Conservation (phyloP, 2,113 vertebrate genomes). For the Xiphophorus couchianus region DNA sequence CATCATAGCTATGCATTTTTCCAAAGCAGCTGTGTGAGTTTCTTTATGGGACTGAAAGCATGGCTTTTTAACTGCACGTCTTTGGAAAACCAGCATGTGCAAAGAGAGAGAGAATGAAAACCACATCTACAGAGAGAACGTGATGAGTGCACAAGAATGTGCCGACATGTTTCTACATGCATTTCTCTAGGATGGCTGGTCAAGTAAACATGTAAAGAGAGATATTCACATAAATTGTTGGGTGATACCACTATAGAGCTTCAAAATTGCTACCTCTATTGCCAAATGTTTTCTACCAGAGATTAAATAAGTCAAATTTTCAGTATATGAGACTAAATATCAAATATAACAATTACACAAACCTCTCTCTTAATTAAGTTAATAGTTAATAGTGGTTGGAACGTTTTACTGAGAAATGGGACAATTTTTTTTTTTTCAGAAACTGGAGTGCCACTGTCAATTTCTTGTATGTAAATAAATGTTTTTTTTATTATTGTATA, state of each 20-base stretch:
- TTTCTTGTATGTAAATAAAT: no score
- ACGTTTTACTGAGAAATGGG: background rate
- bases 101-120: conserved; percentile 9
- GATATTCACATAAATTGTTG: background rate
- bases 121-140: conserved; percentile 4
- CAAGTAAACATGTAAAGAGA: conserved; percentile 12
- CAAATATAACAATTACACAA: background rate
- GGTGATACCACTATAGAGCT: background rate
- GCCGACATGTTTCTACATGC: background rate
- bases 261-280: background rate
- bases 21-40: conserved; percentile 29
- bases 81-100: conserved; percentile 2
- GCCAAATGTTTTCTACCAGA: background rate
- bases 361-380: no score
- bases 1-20: conserved; percentile 37
- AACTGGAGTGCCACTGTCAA: no score
- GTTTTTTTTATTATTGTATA: no score
- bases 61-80: conserved; percentile 1
- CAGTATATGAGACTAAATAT: background rate
- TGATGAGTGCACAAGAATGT: background rate
- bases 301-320: background rate
- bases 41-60: conserved; percentile 20
- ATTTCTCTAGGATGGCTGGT: conserved; percentile 1
- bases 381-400: background rate
- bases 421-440: no score